Evolutionary conservation across 2,113 vertebrate species (phyloP).

Genomic region (Dipodomys merriami): DNA sequence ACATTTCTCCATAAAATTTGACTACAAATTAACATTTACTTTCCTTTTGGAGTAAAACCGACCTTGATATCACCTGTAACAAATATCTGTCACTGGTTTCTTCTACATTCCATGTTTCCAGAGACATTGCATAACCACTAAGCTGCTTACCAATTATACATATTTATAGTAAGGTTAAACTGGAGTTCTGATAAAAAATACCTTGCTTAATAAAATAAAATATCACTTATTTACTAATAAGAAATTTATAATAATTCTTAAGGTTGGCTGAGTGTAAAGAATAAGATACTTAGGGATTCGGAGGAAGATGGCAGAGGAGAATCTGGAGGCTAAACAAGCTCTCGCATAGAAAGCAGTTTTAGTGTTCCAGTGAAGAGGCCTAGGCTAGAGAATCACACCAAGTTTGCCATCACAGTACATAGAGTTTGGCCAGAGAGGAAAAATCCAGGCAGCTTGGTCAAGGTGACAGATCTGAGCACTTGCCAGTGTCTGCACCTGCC

Average conservation of each 20-base stretch:
- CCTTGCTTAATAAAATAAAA: background rate
- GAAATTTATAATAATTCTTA: slow-evolving; percentile 36
- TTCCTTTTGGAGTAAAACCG: background rate
- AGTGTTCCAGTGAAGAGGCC: too few relatives aligned
- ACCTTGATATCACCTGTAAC: background rate
- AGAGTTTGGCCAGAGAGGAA: too few relatives aligned
- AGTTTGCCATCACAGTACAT: too few relatives aligned
- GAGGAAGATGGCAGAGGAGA: too few relatives aligned
- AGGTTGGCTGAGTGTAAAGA: background rate
- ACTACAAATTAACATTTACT: slow-evolving; percentile 4
- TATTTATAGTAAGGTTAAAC: slow-evolving; percentile 35
- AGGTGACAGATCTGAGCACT: too few relatives aligned
- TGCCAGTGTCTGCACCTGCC: too few relatives aligned
- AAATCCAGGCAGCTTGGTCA: too few relatives aligned
- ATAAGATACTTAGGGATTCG: background rate
- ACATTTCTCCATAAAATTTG: slow-evolving; percentile 1
- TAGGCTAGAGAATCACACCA: too few relatives aligned
- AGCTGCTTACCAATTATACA: background rate
- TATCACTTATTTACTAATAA: slow-evolving; percentile 25
- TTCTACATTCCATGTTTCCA: slow-evolving; percentile 1
- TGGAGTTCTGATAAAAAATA: background rate
- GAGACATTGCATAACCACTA: background rate
- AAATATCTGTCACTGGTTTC: background rate
- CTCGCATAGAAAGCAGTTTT: too few relatives aligned
- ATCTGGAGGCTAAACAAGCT: too few relatives aligned